Evolutionary conservation across 2,113 vertebrate species (phyloP), one percentile per base, ranked within the genome.

Genomic region (Narcine bancroftii): DNA sequence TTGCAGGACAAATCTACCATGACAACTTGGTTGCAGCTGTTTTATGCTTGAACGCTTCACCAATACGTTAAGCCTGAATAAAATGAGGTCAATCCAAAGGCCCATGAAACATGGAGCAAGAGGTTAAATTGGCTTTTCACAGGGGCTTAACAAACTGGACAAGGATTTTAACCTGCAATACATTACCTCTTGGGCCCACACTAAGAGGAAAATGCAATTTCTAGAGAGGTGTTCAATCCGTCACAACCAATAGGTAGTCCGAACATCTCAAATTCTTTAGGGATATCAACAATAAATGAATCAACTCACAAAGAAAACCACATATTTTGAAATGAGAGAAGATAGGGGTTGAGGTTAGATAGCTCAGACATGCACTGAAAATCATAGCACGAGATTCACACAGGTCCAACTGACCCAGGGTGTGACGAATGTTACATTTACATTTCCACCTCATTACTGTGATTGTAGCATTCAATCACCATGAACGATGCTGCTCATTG

Each of bases 101-200:
- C 53, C 53, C 4, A 56, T 19, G 53, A 87, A 60, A 87, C 60
- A 60, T 87, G 81, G 53, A 36, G 53, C 81, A 87, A 13, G 81
- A 87, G 53, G 81, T 87, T 63, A 60, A 53, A 87, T 60, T 36
- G n/a, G 81, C 81, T 87, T 87, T 87, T 60, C 81, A 87, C 81
- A 87, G 53, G 33, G 1, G 33, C 81, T 87, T 60, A 87, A 63
- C 33, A 87, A 87, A 87, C 53, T 42, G 53, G 36, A 1, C 53
- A 87, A 87, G 19, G 53, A 60, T 63, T n/a, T 87, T 87, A 87
- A 87, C 81, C 81, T 87, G 53, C 53, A 63, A 87, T 19, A 39
- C 81, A 36, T 60, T 60, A 87, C 6, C 36, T 87, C 53, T 36
- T 63, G 53, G 53, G 17, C 1, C 53, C 19, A 19, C 81, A 60